Evolutionary conservation across 1,140 invertebrate species (phyloP), one percentile per base, ranked within the genome.

Genomic region (Bombus superbus): DNA sequence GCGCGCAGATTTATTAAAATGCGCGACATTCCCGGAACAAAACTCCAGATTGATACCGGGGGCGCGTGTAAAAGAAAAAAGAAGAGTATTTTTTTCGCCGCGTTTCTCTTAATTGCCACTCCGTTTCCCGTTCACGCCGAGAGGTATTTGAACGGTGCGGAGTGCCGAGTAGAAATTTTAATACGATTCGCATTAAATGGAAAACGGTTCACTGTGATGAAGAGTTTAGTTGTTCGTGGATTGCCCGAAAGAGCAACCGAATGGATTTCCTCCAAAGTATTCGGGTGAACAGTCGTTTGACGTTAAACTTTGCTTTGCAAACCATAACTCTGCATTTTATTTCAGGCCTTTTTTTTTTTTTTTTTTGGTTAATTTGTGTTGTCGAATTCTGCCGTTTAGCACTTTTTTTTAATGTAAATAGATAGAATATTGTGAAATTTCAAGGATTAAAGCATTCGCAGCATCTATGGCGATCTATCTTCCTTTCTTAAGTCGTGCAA

Each of bases 1-100:
- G 69, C 35, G 38, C 42, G 73, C 68, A 66, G 81, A 86, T 86
- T 84, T 83, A 86, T 83, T 68, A 77, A 86, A 87, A 87, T 42
- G 72, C 66, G 69, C 77, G 82, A 85, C 81, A 57, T 76, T 74
- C 83, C 66, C 64, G 47, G 82, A 80, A 85, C 44, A 79, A 79
- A 84, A 84, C n/a, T 73, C 79, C n/a, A 64, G 78, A 81, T 81
- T 74, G 73, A 86, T 88, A 53, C 44, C 9, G 47, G 42, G 77
- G n/a, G 38, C 57, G 6, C 15, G 75, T 53, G 18, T 62, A 35
- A 35, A 25, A 35, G 22, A 6, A 25, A 25, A 10, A 4, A 22
- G 18, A 38, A 22, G 18, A 22, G 8, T 59, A 64, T 44, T 47
- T 44, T 53, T 74, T 53, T 53, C 44, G 13, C 32, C 73, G n/a